Conservation (phyloP, 2,113 vertebrate genomes). For the Crotalus horridus region DNA sequence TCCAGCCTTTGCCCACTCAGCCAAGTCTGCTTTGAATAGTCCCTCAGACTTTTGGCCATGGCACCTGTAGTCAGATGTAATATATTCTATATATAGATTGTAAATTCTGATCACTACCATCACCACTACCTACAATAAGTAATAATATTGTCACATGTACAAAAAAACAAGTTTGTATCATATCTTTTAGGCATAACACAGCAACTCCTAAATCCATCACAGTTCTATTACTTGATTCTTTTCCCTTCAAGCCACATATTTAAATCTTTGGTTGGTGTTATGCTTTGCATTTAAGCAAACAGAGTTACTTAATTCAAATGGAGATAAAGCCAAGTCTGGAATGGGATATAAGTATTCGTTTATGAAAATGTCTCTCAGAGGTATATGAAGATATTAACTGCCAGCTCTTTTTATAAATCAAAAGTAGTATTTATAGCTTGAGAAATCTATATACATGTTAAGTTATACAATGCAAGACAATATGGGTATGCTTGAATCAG, state of each 20-base stretch:
- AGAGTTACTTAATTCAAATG: background rate
- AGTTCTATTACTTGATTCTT: slow-evolving; percentile 3
- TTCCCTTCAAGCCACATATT: slow-evolving; percentile 18
- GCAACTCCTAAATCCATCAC: background rate
- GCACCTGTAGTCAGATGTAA: background rate
- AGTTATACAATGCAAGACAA: slow-evolving; percentile 8
- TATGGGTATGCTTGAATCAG: background rate
- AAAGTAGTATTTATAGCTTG: slow-evolving; percentile 34
- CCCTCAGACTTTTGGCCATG: background rate
- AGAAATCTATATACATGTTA: slow-evolving; percentile 4
- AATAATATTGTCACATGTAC: background rate
- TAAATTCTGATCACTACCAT: background rate
- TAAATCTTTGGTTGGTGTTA: slow-evolving; percentile 8
- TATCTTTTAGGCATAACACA: background rate
- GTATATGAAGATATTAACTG: slow-evolving; percentile 30
- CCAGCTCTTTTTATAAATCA: slow-evolving; percentile 40
- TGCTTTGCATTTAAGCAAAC: slow-evolving; percentile 26
- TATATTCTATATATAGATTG: background rate
- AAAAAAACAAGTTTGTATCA: background rate
- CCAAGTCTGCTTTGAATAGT: background rate
- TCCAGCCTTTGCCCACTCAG: background rate
- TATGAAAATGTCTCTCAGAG: slow-evolving; percentile 38
- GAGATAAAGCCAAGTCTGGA: slow-evolving; percentile 11
- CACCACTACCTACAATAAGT: background rate
- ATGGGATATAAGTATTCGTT: slow-evolving; percentile 36